Evolutionary conservation across 2,797 vertebrate genomes (phyloP), one percentile per base, ranked within the genome.

Genomic region (Centroberyx gerrardi): DNA sequence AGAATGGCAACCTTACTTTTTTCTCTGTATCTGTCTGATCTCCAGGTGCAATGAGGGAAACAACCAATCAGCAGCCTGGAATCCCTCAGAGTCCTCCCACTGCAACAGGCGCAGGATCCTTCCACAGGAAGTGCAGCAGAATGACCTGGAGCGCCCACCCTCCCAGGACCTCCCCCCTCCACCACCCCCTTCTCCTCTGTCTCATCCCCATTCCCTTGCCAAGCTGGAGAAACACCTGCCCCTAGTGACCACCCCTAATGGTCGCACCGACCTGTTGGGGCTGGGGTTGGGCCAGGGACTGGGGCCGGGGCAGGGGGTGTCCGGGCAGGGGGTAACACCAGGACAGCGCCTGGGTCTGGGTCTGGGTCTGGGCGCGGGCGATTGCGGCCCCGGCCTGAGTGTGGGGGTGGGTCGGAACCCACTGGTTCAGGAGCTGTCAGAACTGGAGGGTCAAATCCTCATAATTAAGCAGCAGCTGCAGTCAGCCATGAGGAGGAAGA

Each of bases 381-480:
- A 91, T 60, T 85, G 84, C 0, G 80, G 82, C 13, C 76, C 86
- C 0, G 84, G 89, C 0, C 86, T 96, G 12, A 64, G 76, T 3
- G 71, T 78, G 42, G 64, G 78, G 4, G 71, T 78, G 44, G 87
- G 93, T 0, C 93, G 87, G 81, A 96, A 92, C 85, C 96, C 97
- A 0, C 94, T 99, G 77, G 92, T 95, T 66, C 97, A 98, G 83
- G 98, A 99, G 87, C 93, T 99, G 59, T 93, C 93, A 0, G 98
- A 99, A 89, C 95, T 99, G 67, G 98, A 99, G 88, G 95, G 95
- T 78, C 97, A 99, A 83, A 99, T 99, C 0, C 93, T 96, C 81
- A 91, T 95, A 64, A 99, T 99, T 88, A 99, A 97, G 83, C 96
- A 98, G 88, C 97, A 99, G 92, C 92, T 99, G 74, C 98, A 97